phyloP scores from a whole-genome alignment of 2,797 vertebrate species.

The Gephyroberyx darwinii region DNA sequence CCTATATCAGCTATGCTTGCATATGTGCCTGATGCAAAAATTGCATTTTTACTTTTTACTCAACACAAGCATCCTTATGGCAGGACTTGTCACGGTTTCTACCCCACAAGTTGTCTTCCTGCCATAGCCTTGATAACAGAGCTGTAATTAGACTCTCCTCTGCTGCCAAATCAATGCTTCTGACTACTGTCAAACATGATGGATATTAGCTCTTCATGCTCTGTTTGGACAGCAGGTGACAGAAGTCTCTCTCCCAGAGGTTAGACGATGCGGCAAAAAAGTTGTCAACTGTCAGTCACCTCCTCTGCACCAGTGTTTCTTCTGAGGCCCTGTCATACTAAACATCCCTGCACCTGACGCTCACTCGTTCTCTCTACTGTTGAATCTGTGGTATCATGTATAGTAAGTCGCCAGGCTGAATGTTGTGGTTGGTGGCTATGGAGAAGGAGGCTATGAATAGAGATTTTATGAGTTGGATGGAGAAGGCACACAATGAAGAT shows the following conservation, averaged over 20 bases:
- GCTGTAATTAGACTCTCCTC: conserved; percentile 61
- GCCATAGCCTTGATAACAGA: conserved; percentile 27
- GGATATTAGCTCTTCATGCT: conserved; percentile 51
- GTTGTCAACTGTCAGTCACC: conserved; percentile 61
- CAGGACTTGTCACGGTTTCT: background rate
- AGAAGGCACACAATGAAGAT: too few relatives aligned
- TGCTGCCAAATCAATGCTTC: conserved; percentile 48
- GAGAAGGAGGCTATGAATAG: background rate
- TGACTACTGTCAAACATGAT: conserved; percentile 63
- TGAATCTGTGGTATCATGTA: background rate
- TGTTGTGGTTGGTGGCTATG: conserved; percentile 16
- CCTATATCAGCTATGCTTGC: background rate
- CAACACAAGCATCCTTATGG: background rate
- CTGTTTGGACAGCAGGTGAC: conserved; percentile 56
- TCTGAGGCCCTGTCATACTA: conserved; percentile 36
- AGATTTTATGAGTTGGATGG: too few relatives aligned
- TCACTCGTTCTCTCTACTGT: conserved; percentile 34
- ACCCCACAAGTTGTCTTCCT: conserved; percentile 36
- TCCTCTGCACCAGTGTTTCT: conserved; percentile 32
- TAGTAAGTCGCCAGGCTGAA: background rate
- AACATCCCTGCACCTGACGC: conserved; percentile 29
- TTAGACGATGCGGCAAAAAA: conserved; percentile 37
- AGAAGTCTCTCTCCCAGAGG: conserved; percentile 52
- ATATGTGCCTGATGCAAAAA: conserved; percentile 1
- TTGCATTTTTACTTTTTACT: background rate